These are phyloP conservation scores for Ridgeia piscesae DNA, from an alignment of 1,140 invertebrate genomes.

Conservation along the genomic window DNA sequence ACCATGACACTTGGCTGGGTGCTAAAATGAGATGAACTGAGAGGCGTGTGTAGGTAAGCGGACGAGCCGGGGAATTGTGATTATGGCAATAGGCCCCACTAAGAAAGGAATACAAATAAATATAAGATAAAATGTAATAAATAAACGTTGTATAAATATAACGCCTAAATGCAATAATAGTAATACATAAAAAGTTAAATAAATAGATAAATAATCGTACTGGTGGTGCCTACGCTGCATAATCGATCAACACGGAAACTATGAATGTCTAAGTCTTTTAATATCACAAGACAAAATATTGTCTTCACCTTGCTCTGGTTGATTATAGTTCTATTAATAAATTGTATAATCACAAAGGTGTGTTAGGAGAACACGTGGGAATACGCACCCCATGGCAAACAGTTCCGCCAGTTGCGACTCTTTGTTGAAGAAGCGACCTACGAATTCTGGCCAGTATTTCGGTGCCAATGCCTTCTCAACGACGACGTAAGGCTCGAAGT, in stretches of 20 bases:
- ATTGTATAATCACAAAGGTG: neutral
- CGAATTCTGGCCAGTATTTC: neutral
- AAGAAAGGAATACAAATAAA: neutral
- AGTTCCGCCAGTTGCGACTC: neutral
- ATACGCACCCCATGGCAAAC: neutral
- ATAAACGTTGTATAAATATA: no score
- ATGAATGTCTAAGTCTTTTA: no score
- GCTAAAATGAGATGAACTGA: neutral
- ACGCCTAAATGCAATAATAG: no score
- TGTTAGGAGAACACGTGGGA: neutral
- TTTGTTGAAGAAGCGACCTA: neutral
- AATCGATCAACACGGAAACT: no score
- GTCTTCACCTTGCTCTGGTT: neutral
- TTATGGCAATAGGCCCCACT: neutral
- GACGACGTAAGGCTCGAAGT: constrained; percentile 87
- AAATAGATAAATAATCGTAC: no score
- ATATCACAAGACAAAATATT: no score
- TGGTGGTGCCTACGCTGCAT: no score
- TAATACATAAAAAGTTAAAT: no score
- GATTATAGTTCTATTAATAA: neutral
- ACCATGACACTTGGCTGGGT: neutral
- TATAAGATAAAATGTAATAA: no score
- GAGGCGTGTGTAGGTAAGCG: neutral
- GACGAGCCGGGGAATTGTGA: neutral
- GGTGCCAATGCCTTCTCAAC: constrained; percentile 50